Percentiles rank a stretch among this genome's conserved stretches.
Conservation (phyloP, 2,797 vertebrate species). For the Meda fulgida region DNA sequence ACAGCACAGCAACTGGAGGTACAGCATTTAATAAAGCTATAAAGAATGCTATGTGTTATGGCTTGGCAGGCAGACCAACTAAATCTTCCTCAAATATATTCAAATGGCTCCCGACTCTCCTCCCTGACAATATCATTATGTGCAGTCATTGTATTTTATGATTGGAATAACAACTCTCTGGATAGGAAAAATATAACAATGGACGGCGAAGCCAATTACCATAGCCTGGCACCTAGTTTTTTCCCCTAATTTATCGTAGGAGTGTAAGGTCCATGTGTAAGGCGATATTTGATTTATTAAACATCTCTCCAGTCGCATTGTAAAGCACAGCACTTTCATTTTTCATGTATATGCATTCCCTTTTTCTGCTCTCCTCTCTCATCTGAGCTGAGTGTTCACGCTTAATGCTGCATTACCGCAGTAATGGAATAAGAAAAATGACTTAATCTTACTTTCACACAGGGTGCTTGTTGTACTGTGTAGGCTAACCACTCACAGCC, state of each 20-base stretch:
- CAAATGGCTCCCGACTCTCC: constrained; percentile 61
- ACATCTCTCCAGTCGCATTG: constrained; percentile 67
- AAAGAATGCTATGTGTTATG: constrained; percentile 68
- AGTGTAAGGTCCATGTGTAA: constrained; percentile 55
- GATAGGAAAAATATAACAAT: constrained; percentile 70
- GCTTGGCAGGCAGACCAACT: constrained; percentile 62
- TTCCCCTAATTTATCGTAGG: constrained; percentile 69
- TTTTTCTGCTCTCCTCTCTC: constrained; percentile 45
- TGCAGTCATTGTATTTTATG: constrained; percentile 77
- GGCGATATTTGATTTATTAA: constrained; percentile 68
- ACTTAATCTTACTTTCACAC: constrained; percentile 38
- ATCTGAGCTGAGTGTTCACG: constrained; percentile 11
- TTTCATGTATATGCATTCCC: constrained; percentile 47
- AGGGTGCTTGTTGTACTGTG: constrained; percentile 15
- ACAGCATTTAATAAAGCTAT: constrained; percentile 73
- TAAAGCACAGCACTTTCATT: constrained; percentile 45
- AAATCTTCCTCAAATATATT: constrained; percentile 71
- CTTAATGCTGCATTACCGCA: constrained; percentile 37
- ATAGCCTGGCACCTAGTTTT: constrained; percentile 62
- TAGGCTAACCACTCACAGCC: background rate
- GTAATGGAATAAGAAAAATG: constrained; percentile 46
- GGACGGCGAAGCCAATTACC: constrained; percentile 71
- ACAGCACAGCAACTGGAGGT: constrained; percentile 59
- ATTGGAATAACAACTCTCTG: constrained; percentile 71
- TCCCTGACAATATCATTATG: constrained; percentile 73